These are phyloP conservation scores for Polietes domitor DNA, from an alignment of 2,888 invertebrate species.

Conservation along the genomic window DNA sequence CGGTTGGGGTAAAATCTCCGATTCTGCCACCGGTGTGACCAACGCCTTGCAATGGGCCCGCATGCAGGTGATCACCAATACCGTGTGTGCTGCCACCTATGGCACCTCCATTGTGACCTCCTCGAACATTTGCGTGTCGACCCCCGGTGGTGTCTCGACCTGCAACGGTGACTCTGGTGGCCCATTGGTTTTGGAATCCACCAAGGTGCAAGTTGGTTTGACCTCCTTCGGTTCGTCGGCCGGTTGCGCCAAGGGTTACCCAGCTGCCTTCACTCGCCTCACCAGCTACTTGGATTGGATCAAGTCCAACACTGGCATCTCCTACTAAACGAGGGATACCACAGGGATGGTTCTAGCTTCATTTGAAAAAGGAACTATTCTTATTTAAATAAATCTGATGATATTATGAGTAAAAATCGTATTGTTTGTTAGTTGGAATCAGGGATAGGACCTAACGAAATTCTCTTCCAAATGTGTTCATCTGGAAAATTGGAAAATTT, in stretches of 20 bases:
- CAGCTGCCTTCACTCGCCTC: conserved; percentile 74
- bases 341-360: no score
- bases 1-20: conserved; percentile 78
- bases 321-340: no score
- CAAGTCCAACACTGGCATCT: conserved; percentile 33
- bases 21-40: conserved; percentile 68
- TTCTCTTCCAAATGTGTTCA: no score
- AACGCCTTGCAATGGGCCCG: conserved; percentile 75
- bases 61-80: conserved; percentile 70
- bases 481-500: no score
- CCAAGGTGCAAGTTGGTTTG: conserved; percentile 71
- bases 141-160: conserved; percentile 70
- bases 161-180: conserved; percentile 79
- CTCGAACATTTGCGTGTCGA: conserved; percentile 71
- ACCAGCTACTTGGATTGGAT: conserved; percentile 74
- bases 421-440: no score
- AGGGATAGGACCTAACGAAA: no score
- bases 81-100: conserved; percentile 68
- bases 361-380: neutral
- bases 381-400: neutral
- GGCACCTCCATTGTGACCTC: conserved; percentile 67
- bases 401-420: neutral
- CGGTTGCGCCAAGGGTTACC: conserved; percentile 74
- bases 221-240: conserved; percentile 74
- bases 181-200: conserved; percentile 71